Conservation (phyloP, 2,113 vertebrate species). For the Nicator chloris region DNA sequence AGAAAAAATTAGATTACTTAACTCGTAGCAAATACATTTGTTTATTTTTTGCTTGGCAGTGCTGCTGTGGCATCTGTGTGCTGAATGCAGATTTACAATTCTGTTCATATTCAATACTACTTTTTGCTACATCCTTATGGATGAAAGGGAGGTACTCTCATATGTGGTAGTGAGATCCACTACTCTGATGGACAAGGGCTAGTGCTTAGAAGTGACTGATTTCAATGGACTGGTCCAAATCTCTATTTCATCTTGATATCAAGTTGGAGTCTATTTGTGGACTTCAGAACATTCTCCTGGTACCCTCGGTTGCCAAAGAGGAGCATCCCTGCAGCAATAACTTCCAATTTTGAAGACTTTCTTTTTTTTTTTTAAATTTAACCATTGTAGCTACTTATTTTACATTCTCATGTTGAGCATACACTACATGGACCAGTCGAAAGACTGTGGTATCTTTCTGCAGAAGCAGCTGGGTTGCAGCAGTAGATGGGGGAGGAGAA, state of each 20-base stretch:
- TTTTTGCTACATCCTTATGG: not conserved
- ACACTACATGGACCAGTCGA: not conserved
- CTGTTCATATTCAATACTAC: not conserved
- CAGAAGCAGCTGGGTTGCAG: not conserved
- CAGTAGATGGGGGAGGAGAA: not conserved
- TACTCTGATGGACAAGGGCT: not conserved
- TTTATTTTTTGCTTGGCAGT: not conserved
- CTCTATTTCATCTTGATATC: not conserved
- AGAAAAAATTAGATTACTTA: not conserved
- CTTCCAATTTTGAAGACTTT: not conserved
- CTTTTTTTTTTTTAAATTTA: not conserved
- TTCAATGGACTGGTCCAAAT: not conserved
- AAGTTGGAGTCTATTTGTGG: not conserved
- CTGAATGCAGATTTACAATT: not conserved
- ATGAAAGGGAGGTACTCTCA: not conserved
- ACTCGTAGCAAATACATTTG: not conserved
- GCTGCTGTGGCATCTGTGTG: not conserved
- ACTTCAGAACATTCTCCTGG: not conserved
- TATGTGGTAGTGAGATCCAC: fast-evolving
- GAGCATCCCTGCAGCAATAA: not conserved
- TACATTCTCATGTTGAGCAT: not conserved
- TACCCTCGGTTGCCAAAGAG: not conserved
- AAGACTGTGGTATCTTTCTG: not conserved
- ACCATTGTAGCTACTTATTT: not conserved
- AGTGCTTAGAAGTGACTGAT: not conserved